Evolutionary conservation across 2,888 invertebrate species (phyloP), one percentile per base, ranked within the genome.

Genomic region (Drosophila barbarae): DNA sequence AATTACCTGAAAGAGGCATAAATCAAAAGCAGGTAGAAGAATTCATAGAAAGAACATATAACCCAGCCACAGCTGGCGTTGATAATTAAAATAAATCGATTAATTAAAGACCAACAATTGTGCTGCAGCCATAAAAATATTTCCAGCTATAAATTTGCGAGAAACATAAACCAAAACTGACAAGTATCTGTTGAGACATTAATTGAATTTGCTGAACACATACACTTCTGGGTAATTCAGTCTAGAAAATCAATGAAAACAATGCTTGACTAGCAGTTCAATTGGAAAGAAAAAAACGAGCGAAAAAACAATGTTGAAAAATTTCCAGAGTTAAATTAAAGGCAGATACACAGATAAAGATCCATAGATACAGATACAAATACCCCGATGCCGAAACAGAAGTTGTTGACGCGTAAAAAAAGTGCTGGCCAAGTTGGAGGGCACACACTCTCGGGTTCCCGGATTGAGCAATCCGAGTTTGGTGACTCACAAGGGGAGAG

Each of bases 11-110:
- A 39, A 28, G 26, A 3, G 18, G n/a, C 39, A 66, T 56, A 41
- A 68, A 68, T 68, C 50, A 65, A 36, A 41, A 46, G 26, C 54
- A 56, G 54, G 54, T 56, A 56, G 21, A 32, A 39, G 23, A 54
- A 38, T 26, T 23, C 35, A 13, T 18, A 6, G n/a, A 18, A 36
- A 26, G 5, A 28, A 15, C 26, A n/a, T 5, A 46, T 5, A 18
- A 15, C 0, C 30, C 13, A 30, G 46, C 4, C n/a, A 13, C 47
- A 54, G 42, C 21, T 53, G 32, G 53, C 52, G 1, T 8, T 28
- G 30, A n/a, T 6, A 23, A 23, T 52, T 23, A 15, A 52, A 56
- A 51, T 51, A 39, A 56, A 39, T 51, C 28, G 35, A 12, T 28
- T 38, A 8, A 49, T 34, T 21, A 38, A 32, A n/a, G 23, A 21